Conservation (phyloP, 2,113 vertebrate species). For the Parus major region DNA sequence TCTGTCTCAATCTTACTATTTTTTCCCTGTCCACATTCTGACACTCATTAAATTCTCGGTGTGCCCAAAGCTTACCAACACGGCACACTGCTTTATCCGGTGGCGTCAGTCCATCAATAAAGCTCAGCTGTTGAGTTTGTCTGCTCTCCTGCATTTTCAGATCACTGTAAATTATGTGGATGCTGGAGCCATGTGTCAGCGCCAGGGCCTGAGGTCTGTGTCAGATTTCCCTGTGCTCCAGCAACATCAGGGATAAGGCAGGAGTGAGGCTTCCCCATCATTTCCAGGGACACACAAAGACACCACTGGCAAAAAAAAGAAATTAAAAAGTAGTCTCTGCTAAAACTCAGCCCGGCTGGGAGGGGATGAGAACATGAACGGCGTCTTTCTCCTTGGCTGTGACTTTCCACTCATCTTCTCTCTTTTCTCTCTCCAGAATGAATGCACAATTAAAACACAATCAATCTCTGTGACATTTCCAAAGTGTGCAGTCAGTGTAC, state of each 20-base stretch:
- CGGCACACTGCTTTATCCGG: constrained; percentile 31
- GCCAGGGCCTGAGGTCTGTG: accelerated
- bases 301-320: not conserved
- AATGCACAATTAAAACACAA: constrained; percentile 37
- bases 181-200: not conserved
- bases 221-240: not conserved
- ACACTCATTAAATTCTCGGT: constrained; percentile 68
- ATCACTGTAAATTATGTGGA: constrained; percentile 33
- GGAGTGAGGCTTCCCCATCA: not conserved
- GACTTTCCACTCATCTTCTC: not conserved
- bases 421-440: not conserved
- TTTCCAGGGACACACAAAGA: not conserved
- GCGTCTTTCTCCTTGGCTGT: not conserved
- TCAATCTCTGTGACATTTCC: constrained; percentile 10
- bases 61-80: constrained; percentile 70
- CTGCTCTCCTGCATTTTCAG: constrained; percentile 6
- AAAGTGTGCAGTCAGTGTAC: not conserved
- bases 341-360: not conserved
- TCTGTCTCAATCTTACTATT: constrained; percentile 36
- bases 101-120: constrained; percentile 63
- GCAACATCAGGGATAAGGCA: not conserved
- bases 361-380: not conserved
- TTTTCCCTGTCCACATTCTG: constrained; percentile 31
- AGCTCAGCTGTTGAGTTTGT: constrained; percentile 39
- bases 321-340: not conserved